A percentile compares a stretch with the other conserved stretches of the same genome.
These are phyloP conservation scores for Hystrix cristata DNA, from an alignment of 2,113 vertebrate species.

Conservation along the genomic window DNA sequence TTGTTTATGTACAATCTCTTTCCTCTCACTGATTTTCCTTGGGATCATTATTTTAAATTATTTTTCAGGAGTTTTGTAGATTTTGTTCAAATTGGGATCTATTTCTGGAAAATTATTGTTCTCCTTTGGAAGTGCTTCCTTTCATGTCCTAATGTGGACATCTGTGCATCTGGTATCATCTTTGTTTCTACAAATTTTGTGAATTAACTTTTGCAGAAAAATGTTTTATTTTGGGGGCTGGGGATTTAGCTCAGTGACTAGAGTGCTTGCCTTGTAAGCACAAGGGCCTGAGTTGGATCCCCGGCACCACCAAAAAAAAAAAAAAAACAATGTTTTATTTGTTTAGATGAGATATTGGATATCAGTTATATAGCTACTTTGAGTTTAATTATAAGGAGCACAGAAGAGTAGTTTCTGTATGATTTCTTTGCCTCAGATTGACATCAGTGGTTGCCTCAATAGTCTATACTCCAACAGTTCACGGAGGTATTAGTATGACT, in stretches of 20 bases:
- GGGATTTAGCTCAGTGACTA: no score
- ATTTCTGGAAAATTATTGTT: neutral
- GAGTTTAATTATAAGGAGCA: neutral
- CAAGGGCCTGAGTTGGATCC: no score
- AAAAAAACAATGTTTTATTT: neutral
- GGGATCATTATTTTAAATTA: neutral
- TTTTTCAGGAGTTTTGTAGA: neutral
- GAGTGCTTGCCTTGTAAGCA: no score
- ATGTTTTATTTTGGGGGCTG: neutral
- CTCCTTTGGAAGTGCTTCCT: neutral
- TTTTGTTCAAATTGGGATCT: neutral
- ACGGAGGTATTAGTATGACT: neutral
- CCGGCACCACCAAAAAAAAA: no score
- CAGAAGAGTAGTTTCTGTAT: no score
- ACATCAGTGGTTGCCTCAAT: neutral
- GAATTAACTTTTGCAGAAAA: neutral
- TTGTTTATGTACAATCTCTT: neutral
- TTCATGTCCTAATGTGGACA: neutral
- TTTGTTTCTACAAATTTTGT: neutral
- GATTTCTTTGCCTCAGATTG: neutral
- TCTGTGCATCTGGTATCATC: neutral
- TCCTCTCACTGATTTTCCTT: neutral
- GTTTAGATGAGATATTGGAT: neutral
- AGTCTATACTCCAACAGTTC: neutral
- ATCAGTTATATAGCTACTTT: neutral